Evolutionary conservation across 1,140 invertebrate genomes (phyloP), one percentile per base, ranked within the genome.

Genomic region (Drosophila malerkotliana): DNA sequence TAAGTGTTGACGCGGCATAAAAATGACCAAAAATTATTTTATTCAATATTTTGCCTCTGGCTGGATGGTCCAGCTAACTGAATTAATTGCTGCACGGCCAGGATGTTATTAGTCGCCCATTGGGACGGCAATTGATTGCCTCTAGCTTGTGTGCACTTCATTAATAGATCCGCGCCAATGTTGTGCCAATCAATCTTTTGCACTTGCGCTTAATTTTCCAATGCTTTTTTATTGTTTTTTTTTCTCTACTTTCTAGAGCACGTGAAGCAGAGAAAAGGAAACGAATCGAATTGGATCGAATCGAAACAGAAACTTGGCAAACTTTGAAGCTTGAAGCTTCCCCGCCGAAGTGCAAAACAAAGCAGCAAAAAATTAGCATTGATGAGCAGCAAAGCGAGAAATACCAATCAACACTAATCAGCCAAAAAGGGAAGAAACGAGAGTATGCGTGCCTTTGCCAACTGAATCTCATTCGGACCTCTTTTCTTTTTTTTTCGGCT

Each of bases 381-480:
- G 87, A 90, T 90, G 87, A 90, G 85, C 82, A 87, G 72, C 83
- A 82, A 88, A 79, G 87, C 81, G 82, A 90, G 71, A 90, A 90
- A 90, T 83, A 85, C 81, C 87, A 90, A 90, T 90, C 87, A 90
- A 85, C 87, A 90, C 87, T 90, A 90, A 90, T 90, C 87, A 90
- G 87, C 58, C 61, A 76, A 76, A 72, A 77, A 61, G 57, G 56
- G 56, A 71, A 75, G 49, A 68, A 58, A 18, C 14, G 41, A 44
- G 48, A 73, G 69, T 78, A 75, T 79, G 67, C 72, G 76, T 79
- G 76, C 59, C 28, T 18, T 44, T 15, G 39, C 34, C 30, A 32
- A 32, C 9, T 32, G 30, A 32, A 32, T 32, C 30, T 32, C 30
- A 32, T 32, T 32, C 30, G 30, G 30, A 32, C 30, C 30, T 8